A percentile compares a stretch with the other conserved stretches of the same genome.
Evolutionary conservation across 2,797 vertebrate genomes (phyloP).

Genomic region (Clarias fuscus): DNA sequence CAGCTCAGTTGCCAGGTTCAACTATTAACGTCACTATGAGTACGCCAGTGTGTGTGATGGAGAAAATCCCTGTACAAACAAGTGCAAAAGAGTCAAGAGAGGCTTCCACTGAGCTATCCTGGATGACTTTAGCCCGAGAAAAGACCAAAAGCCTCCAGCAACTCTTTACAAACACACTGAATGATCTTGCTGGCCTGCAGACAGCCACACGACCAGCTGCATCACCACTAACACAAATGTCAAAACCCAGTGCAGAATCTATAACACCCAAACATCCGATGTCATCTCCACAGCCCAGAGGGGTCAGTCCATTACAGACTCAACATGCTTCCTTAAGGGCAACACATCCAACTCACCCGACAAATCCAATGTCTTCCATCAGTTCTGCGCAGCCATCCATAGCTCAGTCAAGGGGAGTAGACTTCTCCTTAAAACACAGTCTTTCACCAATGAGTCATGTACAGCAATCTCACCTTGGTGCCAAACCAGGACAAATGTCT

Average conservation of each 20-base stretch:
- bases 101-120: conserved; percentile 73
- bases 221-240: conserved; percentile 54
- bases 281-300: conserved; percentile 3
- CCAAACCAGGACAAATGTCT: conserved; percentile 27
- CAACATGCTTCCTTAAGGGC: background rate
- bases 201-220: conserved; percentile 56
- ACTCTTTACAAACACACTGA: conserved; percentile 71
- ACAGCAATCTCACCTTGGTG: conserved; percentile 22
- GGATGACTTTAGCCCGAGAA: conserved; percentile 86
- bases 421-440: conserved; percentile 17
- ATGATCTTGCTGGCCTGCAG: conserved; percentile 70
- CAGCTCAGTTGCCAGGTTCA: conserved; percentile 5
- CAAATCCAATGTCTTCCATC: conserved; percentile 10
- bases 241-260: conserved; percentile 46
- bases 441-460: conserved; percentile 33
- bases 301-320: conserved; percentile 16
- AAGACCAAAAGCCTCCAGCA: conserved; percentile 82
- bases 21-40: conserved; percentile 36
- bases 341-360: conserved; percentile 9
- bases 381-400: conserved; percentile 7
- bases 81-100: conserved; percentile 47
- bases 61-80: conserved; percentile 8
- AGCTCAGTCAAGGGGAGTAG: conserved; percentile 1
- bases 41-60: background rate
- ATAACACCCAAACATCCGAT: conserved; percentile 16